These are phyloP conservation scores for Hololepta plana DNA, from an alignment of 2,888 invertebrate genomes.

Conservation along the genomic window DNA sequence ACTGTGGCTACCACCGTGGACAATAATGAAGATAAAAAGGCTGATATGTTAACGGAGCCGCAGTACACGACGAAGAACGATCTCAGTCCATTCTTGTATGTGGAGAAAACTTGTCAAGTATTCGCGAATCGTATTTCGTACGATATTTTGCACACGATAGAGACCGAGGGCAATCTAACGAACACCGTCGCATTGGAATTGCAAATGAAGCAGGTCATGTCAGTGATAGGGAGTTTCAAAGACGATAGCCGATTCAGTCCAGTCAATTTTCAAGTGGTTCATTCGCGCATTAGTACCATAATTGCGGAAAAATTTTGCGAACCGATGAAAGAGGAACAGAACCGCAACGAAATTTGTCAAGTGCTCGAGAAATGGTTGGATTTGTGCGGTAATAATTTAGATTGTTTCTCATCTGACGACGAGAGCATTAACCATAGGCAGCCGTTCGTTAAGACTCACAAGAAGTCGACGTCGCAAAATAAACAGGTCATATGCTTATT, in stretches of 20 bases:
- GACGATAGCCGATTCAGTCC: conserved; percentile 42
- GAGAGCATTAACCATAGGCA: no score
- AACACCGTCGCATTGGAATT: conserved; percentile 40
- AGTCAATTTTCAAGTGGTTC: conserved; percentile 43
- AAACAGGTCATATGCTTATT: conserved; percentile 31
- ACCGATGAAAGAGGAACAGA: no score
- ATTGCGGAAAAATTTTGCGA: no score
- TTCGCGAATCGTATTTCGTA: conserved; percentile 53
- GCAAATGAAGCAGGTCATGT: conserved; percentile 49
- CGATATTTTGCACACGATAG: conserved; percentile 25
- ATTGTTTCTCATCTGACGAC: conserved; percentile 38
- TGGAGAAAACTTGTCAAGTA: conserved; percentile 43
- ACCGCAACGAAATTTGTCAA: conserved; percentile 7
- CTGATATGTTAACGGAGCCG: conserved; percentile 5
- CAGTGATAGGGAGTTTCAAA: conserved; percentile 48
- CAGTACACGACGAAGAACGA: conserved; percentile 7
- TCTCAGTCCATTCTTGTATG: conserved; percentile 30
- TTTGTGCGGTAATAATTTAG: conserved; percentile 20
- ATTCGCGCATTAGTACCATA: conserved; percentile 43
- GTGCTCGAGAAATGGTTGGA: conserved; percentile 13
- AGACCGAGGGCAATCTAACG: conserved; percentile 31
- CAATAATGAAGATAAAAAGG: not conserved
- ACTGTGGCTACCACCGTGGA: not conserved
- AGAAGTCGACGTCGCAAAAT: conserved; percentile 10
- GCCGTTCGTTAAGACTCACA: conserved; percentile 4